Base-by-base conservation (phyloP, 1,140 invertebrate species). In the Saccostrea echinata region DNA sequence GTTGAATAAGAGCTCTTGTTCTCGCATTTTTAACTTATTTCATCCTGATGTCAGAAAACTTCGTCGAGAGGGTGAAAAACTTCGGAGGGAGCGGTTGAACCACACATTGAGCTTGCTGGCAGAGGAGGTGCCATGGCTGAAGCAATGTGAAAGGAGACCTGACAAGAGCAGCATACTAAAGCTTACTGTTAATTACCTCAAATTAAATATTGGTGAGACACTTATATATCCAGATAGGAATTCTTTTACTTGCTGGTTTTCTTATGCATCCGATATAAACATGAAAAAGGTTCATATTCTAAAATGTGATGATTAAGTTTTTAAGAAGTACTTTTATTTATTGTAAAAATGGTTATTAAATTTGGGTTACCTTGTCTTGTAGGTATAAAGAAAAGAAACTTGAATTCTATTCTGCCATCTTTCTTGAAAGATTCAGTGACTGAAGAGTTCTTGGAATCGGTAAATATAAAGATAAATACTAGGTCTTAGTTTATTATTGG, bases 141-240 rank as follows among this genome's bases (percentile, higher is more conserved):
- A 84, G 8, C 51, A 85, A 0, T 68, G 43, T 76, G 84, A 89
- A 24, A 68, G 84, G 16, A 64, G 84, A 51, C 83, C 86, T 2
- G 88, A 89, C 53, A 87, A 87, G 21, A 84, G 84, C 27, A 68
- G 84, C n/a, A 89, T 89, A 83, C 86, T 89, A 1, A 89, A 85
- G 76, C 55, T 89, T 33, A 87, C 88, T n/a, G 88, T 87, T n/a
- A 85, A 76, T 52, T 89, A 85, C 27, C 84, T 89, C 0, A 89
- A 86, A 53, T 71, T 89, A 4, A 86, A 89, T 85, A 84, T 87
- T 85, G 88, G 88, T 89, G 30, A 84, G 88, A 85, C 6, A 3
- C 51, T 71, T 13, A 24, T n/a, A n/a, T n/a, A n/a, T n/a, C n/a
- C n/a, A n/a, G n/a, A n/a, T n/a, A n/a, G n/a, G n/a, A n/a, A n/a